phyloP scores from a whole-genome alignment of 2,797 vertebrate genomes.

The Malacoctenus gilli region DNA sequence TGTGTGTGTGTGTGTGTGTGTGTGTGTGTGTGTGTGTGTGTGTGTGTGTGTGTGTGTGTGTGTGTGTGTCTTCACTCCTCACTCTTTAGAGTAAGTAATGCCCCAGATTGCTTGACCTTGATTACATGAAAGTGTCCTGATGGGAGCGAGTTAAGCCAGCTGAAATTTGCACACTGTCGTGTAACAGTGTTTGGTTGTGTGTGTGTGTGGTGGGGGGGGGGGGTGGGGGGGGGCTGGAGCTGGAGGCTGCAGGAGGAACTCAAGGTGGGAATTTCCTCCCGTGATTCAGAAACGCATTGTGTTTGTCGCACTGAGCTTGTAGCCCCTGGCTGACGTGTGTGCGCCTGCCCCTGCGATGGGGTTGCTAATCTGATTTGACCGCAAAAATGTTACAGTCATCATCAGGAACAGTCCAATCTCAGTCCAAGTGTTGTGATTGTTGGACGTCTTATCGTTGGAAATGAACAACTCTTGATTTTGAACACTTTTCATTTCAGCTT shows the following conservation, averaged over 20 bases:
- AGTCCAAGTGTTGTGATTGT: neutral
- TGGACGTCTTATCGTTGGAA: neutral
- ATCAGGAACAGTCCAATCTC: neutral
- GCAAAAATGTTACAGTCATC: neutral
- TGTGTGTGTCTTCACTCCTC: neutral
- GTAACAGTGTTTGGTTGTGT: too few species aligned
- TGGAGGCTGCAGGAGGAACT: slow-evolving; percentile 18
- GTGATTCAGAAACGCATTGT: slow-evolving; percentile 23
- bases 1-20: neutral
- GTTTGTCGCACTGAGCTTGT: slow-evolving; percentile 2
- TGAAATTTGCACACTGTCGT: slow-evolving; percentile 19
- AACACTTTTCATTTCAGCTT: too few species aligned
- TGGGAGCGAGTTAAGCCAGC: slow-evolving; percentile 13
- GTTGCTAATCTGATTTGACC: slow-evolving; percentile 4
- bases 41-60: neutral
- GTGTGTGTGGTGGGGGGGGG: too few species aligned
- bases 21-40: neutral
- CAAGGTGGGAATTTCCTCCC: slow-evolving; percentile 2
- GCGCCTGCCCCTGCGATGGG: neutral
- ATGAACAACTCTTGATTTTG: too few species aligned
- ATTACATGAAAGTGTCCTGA: slow-evolving; percentile 34
- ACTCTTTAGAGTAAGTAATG: neutral
- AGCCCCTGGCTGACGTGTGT: slow-evolving; percentile 5
- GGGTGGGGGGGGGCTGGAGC: too few species aligned
- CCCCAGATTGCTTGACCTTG: slow-evolving; percentile 44